Conservation (phyloP, 2,888 invertebrate genomes). For the Caenorhabditis auriculariae region DNA sequence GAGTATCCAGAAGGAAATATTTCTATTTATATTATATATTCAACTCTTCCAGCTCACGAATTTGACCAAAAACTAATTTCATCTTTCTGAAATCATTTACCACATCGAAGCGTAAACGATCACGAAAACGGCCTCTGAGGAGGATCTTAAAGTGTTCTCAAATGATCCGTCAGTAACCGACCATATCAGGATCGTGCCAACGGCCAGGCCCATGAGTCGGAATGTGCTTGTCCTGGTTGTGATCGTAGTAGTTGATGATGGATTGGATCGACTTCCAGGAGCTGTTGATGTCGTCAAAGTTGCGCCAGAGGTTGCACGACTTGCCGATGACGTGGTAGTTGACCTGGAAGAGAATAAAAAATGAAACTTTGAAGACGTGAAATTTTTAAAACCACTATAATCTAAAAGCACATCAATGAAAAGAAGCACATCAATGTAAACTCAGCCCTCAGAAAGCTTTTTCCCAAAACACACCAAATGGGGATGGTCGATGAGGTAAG, state of each 20-base stretch:
- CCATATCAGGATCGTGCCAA: conserved; percentile 69
- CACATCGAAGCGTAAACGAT: background rate
- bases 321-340: conserved; percentile 64
- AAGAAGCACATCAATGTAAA: background rate
- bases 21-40: too few relatives aligned
- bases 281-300: conserved; percentile 66
- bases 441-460: too few relatives aligned
- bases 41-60: too few relatives aligned
- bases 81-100: too few relatives aligned
- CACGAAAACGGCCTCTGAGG: too few relatives aligned
- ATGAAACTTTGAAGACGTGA: too few relatives aligned
- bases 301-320: conserved; percentile 67
- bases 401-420: too few relatives aligned
- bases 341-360: too few relatives aligned
- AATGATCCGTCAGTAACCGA: conserved; percentile 44
- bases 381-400: too few relatives aligned
- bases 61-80: too few relatives aligned
- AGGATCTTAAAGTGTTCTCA: too few relatives aligned
- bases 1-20: too few relatives aligned
- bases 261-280: conserved; percentile 64
- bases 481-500: conserved; percentile 71
- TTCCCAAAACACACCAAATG: conserved; percentile 19
- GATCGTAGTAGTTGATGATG: conserved; percentile 66
- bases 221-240: conserved; percentile 65
- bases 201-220: conserved; percentile 66